Evolutionary conservation across 2,113 vertebrate genomes (phyloP).

Genomic region (Eclectus roratus): DNA sequence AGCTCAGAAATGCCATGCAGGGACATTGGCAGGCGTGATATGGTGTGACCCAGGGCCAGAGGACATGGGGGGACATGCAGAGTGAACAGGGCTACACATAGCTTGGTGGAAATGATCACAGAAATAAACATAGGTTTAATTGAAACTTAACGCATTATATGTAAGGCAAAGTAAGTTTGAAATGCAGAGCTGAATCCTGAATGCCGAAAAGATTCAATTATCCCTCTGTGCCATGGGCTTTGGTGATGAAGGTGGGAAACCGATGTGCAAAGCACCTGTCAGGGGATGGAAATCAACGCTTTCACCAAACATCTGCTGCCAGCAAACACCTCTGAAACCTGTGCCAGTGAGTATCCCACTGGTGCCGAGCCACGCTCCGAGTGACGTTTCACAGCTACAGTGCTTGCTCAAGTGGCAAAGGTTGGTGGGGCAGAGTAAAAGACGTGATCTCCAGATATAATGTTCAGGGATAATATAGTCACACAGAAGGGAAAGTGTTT

Average conservation of each 20-base stretch:
- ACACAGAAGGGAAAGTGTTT: not conserved
- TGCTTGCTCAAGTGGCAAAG: not conserved
- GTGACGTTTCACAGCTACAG: not conserved
- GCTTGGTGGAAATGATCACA: not conserved
- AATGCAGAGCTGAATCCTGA: not conserved
- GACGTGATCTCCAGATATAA: not conserved
- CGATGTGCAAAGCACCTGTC: not conserved
- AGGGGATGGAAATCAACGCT: not conserved
- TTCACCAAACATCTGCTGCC: not conserved
- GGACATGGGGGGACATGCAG: not conserved
- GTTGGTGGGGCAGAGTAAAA: not conserved
- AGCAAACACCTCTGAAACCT: not conserved
- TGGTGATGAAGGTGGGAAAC: not conserved
- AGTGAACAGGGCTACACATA: not conserved
- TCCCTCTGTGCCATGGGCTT: not conserved
- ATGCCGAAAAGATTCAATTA: not conserved
- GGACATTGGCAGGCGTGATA: not conserved
- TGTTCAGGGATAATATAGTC: not conserved
- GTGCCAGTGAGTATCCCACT: not conserved
- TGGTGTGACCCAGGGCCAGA: not conserved
- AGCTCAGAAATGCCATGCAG: not conserved
- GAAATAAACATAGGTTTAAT: not conserved
- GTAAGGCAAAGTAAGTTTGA: not conserved
- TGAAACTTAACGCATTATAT: fast-evolving
- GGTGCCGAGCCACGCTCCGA: not conserved